A percentile compares a stretch with the other conserved stretches of the same genome.
phyloP scores from a whole-genome alignment of 2,113 vertebrate species.

The Percina caprodes region DNA sequence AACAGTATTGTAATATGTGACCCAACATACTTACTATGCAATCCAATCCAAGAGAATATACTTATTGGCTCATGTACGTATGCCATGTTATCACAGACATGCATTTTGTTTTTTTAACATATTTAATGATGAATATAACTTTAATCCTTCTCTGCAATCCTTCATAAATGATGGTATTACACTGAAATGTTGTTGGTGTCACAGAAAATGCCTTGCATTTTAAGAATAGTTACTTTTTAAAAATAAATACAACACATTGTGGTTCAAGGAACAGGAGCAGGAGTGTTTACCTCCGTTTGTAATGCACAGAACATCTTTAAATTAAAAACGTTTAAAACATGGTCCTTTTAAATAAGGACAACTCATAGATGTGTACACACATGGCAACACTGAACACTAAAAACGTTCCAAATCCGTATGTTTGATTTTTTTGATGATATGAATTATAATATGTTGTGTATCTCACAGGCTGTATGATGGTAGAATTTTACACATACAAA shows the following conservation, averaged over 20 bases:
- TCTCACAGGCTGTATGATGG: too few species aligned
- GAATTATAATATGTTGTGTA: neutral
- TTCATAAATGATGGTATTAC: slow-evolving; percentile 37
- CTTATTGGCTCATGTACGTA: neutral
- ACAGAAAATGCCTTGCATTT: neutral
- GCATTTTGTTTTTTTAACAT: neutral
- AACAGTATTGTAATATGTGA: neutral
- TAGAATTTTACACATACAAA: neutral
- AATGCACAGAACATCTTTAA: slow-evolving; percentile 7
- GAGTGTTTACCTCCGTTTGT: slow-evolving; percentile 1
- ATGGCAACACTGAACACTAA: neutral
- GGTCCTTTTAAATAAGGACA: neutral
- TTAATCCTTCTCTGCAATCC: slow-evolving; percentile 37
- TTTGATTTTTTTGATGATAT: neutral
- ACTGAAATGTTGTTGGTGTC: slow-evolving; percentile 3
- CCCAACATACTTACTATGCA: neutral
- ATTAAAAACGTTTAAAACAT: neutral
- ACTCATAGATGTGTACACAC: neutral
- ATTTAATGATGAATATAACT: slow-evolving; percentile 13
- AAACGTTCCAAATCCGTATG: neutral
- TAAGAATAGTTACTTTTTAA: neutral
- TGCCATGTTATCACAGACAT: neutral
- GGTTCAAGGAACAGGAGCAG: neutral
- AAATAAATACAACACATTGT: slow-evolving; percentile 10
- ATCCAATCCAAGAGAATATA: neutral